Percentiles rank a stretch among this genome's conserved stretches.
Evolutionary conservation across 2,888 invertebrate genomes (phyloP).

Genomic region (Chymomyza procnemis): DNA sequence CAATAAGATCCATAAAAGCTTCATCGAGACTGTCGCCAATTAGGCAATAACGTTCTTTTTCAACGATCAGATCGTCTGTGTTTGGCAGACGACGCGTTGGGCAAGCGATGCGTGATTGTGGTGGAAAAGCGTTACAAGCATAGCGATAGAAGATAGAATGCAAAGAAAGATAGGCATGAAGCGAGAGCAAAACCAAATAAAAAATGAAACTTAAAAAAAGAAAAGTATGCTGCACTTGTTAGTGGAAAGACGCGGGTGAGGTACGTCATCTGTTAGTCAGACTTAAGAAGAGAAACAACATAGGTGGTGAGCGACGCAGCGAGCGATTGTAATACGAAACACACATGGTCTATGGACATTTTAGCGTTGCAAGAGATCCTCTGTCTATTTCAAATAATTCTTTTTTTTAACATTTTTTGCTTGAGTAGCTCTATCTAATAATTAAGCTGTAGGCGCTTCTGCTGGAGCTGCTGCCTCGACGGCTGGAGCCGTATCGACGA

Average conservation of each 20-base stretch:
- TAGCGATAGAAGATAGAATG: constrained; percentile 35
- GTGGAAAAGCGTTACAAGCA: constrained; percentile 31
- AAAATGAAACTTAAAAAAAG: constrained; percentile 5
- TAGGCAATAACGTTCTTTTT: constrained; percentile 95
- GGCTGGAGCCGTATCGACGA: constrained; percentile 49
- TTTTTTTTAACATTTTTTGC: neutral
- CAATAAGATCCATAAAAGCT: constrained; percentile 91
- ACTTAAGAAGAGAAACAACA: neutral
- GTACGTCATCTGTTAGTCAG: neutral
- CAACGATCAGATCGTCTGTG: constrained; percentile 90
- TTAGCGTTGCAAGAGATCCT: neutral
- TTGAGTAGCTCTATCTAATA: neutral
- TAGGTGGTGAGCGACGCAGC: neutral
- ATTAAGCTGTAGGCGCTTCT: constrained; percentile 54
- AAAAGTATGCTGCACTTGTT: constrained; percentile 5
- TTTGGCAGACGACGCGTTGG: constrained; percentile 40
- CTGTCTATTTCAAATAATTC: neutral
- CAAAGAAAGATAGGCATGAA: constrained; percentile 37
- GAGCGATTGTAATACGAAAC: neutral
- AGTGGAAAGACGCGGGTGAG: constrained; percentile 39
- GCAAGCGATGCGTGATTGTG: constrained; percentile 27
- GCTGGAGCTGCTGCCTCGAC: constrained; percentile 49
- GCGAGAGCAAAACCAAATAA: constrained; percentile 51
- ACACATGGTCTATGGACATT: neutral
- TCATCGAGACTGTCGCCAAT: constrained; percentile 96